Evolutionary conservation across 2,888 invertebrate genomes (phyloP).

Genomic region (Acrobasis suavella): DNA sequence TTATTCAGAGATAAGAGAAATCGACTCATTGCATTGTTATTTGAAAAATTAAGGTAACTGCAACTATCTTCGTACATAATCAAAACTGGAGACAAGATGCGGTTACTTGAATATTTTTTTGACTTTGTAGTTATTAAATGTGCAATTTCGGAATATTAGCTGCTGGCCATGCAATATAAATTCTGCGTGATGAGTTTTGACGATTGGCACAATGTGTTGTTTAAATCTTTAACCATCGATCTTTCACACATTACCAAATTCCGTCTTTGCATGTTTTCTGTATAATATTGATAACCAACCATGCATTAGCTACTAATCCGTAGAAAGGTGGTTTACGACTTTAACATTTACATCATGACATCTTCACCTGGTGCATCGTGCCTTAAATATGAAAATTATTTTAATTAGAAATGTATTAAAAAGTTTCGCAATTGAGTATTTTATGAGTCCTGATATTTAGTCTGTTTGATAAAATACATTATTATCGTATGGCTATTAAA

Average conservation of each 20-base stretch:
- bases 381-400: too few species aligned
- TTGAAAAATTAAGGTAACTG: background rate
- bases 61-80: background rate
- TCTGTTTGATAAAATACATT: too few species aligned
- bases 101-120: constrained; percentile 5
- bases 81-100: background rate
- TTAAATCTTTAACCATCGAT: constrained; percentile 9
- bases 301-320: constrained; percentile 19
- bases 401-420: too few species aligned
- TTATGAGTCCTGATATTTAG: too few species aligned
- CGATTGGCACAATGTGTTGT: constrained; percentile 14
- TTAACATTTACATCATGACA: constrained; percentile 26
- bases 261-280: constrained; percentile 33
- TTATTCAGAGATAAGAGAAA: constrained; percentile 26
- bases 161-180: constrained; percentile 23
- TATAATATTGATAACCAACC: constrained; percentile 21
- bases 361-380: constrained; percentile 30
- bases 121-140: constrained; percentile 9
- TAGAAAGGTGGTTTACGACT: constrained; percentile 23
- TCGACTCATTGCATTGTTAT: constrained; percentile 25
- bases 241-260: constrained; percentile 8
- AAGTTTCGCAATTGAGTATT: too few species aligned
- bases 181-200: constrained; percentile 27
- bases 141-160: constrained; percentile 17
- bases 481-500: too few species aligned